phyloP scores from a whole-genome alignment of 2,113 vertebrate species.

The Acrocephalus arundinaceus region DNA sequence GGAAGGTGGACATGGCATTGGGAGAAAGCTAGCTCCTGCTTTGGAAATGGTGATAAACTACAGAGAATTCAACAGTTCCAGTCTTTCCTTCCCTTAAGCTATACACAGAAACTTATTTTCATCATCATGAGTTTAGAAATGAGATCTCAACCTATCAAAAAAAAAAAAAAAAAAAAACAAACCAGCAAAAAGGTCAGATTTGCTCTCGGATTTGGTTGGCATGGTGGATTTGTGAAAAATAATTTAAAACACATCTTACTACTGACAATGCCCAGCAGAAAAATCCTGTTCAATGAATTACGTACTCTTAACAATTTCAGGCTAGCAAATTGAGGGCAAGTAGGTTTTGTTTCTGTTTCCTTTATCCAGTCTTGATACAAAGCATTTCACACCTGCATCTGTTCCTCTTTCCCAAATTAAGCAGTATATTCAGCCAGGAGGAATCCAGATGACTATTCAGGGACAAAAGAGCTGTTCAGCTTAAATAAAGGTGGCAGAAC shows the following conservation, averaged over 20 bases:
- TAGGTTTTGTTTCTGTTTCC: not conserved
- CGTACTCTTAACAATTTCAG: not conserved
- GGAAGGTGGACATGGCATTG: not conserved
- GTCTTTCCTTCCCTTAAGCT: not conserved
- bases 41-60: not conserved
- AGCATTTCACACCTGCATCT: not conserved
- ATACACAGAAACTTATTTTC: not conserved
- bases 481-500: constrained; percentile 17
- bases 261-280: not conserved
- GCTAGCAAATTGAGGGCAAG: not conserved
- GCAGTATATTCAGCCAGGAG: not conserved
- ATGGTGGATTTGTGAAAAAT: not conserved
- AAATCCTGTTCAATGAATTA: not conserved
- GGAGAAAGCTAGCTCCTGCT: not conserved
- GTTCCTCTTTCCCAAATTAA: not conserved
- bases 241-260: not conserved
- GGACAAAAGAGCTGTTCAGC: not conserved
- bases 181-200: not conserved
- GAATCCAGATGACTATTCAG: not conserved
- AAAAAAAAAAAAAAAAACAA: not conserved
- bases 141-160: not conserved
- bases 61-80: not conserved
- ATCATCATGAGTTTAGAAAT: not conserved
- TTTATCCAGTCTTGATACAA: not conserved
- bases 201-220: not conserved